A percentile compares a stretch with the other conserved stretches of the same genome.
Conservation (phyloP, 2,113 vertebrate genomes). For the Clarias batrachus region DNA sequence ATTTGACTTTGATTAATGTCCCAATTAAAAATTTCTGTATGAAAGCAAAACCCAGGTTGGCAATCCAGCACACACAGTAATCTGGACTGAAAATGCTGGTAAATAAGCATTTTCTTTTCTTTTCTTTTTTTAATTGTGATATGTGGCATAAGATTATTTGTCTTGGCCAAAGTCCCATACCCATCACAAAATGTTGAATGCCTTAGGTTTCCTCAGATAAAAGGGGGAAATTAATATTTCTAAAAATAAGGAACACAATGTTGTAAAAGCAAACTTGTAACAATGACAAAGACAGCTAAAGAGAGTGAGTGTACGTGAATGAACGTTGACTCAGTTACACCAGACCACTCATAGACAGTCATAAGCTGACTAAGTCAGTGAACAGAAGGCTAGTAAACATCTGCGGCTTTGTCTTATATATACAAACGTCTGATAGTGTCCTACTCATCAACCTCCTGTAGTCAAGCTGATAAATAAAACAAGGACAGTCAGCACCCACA, state of each 20-base stretch:
- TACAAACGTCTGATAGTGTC: slow-evolving; percentile 13
- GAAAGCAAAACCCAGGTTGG: background rate
- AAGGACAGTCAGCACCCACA: slow-evolving; percentile 10
- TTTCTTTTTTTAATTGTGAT: background rate
- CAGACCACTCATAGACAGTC: slow-evolving; percentile 53
- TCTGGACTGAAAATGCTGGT: too few relatives aligned
- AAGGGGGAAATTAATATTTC: too few relatives aligned
- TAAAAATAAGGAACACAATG: background rate
- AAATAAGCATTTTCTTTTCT: too few relatives aligned
- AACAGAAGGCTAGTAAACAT: slow-evolving; percentile 44
- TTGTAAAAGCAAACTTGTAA: background rate
- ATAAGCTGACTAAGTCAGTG: slow-evolving; percentile 57
- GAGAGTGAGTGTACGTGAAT: slow-evolving; percentile 13
- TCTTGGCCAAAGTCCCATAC: background rate
- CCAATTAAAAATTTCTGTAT: background rate
- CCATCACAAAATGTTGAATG: background rate
- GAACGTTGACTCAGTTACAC: slow-evolving; percentile 43
- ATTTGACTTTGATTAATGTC: background rate
- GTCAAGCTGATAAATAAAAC: slow-evolving; percentile 10
- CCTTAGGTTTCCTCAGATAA: background rate
- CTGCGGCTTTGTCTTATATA: slow-evolving; percentile 55
- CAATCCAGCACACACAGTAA: background rate
- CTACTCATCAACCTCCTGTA: slow-evolving; percentile 25
- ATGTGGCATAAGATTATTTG: background rate
- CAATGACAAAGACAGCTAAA: slow-evolving; percentile 23